phyloP scores from a whole-genome alignment of 2,888 invertebrate species.

The Lasioglossum pauxillum region DNA sequence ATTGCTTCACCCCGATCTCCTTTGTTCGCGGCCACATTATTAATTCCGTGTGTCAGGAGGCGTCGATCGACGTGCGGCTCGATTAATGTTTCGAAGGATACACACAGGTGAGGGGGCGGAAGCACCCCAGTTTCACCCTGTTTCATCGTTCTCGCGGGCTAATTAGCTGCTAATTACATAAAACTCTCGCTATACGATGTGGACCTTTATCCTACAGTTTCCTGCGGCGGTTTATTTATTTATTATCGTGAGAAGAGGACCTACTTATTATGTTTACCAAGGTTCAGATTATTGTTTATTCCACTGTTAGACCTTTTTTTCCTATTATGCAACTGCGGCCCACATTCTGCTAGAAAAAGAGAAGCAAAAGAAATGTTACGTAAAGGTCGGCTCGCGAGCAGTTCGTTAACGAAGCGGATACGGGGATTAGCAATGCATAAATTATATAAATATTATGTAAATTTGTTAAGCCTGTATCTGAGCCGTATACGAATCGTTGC shows the following conservation, averaged over 20 bases:
- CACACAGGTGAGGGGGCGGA: background rate
- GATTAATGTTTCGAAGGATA: background rate
- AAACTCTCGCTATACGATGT: background rate
- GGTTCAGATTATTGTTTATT: background rate
- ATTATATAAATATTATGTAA: background rate
- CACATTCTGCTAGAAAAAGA: background rate
- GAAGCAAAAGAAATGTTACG: background rate
- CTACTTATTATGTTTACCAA: background rate
- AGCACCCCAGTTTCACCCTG: too few relatives aligned
- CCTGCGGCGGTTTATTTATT: background rate
- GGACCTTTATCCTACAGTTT: background rate
- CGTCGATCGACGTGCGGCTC: background rate
- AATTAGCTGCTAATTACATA: conserved; percentile 13
- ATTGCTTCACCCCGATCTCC: conserved; percentile 19
- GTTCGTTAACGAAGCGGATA: background rate
- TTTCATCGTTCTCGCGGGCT: too few relatives aligned
- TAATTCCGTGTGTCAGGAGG: background rate
- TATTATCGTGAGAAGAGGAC: background rate
- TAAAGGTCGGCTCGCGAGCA: background rate
- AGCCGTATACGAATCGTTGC: too few relatives aligned
- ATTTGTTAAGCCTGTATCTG: too few relatives aligned
- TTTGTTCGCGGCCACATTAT: background rate
- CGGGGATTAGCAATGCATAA: background rate
- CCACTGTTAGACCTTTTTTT: background rate
- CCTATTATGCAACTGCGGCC: background rate